Evolutionary conservation across 2,888 invertebrate genomes (phyloP).

Genomic region (Corbicula japonica): DNA sequence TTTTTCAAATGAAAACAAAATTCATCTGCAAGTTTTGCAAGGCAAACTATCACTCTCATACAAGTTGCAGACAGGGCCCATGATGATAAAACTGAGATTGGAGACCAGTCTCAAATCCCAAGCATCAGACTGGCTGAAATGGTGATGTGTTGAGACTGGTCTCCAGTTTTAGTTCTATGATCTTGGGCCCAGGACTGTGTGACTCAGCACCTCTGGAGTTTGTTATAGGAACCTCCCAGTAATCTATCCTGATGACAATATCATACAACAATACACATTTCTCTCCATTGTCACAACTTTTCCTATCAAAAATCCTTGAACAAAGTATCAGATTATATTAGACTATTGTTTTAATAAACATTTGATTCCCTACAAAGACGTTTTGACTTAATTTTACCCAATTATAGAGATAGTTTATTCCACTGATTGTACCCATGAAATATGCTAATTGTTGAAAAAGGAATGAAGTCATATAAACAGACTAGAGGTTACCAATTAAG

Average conservation of each 20-base stretch:
- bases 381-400: conserved; percentile 38
- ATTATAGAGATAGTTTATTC: conserved; percentile 37
- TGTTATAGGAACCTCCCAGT: neutral
- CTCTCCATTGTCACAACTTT: conserved; percentile 32
- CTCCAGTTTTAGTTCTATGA: too few species aligned
- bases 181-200: too few species aligned
- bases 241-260: conserved; percentile 28
- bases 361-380: conserved; percentile 52
- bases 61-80: too few species aligned
- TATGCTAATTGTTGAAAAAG: conserved; percentile 46
- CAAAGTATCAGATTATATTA: conserved; percentile 53
- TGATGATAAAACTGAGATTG: too few species aligned
- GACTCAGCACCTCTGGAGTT: too few species aligned
- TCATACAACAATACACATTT: conserved; percentile 38
- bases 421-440: conserved; percentile 24
- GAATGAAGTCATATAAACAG: conserved; percentile 16
- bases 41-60: too few species aligned
- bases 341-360: conserved; percentile 64
- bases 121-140: too few species aligned
- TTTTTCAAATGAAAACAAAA: too few species aligned
- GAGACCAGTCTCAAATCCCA: too few species aligned
- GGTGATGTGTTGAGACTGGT: too few species aligned
- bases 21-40: too few species aligned
- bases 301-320: conserved; percentile 49
- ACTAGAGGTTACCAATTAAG: conserved; percentile 21